phyloP scores from a whole-genome alignment of 2,888 invertebrate species.

The Synanthedon tipuliformis region DNA sequence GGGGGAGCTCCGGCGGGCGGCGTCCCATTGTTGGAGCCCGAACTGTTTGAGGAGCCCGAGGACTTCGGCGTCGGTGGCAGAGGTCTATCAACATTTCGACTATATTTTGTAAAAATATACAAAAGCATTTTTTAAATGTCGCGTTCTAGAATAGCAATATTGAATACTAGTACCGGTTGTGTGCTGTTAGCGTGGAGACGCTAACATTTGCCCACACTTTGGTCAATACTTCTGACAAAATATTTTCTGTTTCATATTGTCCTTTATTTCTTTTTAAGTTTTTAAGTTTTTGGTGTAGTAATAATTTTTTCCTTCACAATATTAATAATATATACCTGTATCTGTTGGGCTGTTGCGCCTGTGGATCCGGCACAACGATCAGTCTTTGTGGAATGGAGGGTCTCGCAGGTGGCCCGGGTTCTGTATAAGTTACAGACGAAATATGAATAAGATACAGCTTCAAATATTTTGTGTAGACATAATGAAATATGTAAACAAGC shows the following conservation, averaged over 20 bases:
- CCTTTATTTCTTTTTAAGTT: background rate
- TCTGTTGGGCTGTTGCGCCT: constrained; percentile 77
- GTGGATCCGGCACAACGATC: constrained; percentile 92
- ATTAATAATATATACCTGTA: constrained; percentile 49
- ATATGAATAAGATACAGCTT: constrained; percentile 19
- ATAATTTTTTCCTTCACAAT: background rate
- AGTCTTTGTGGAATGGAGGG: constrained; percentile 92
- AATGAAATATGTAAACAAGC: too few relatives aligned
- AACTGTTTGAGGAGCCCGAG: constrained; percentile 71
- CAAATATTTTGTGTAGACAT: background rate
- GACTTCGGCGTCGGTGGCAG: constrained; percentile 86
- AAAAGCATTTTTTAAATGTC: too few relatives aligned
- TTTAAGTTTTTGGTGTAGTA: too few relatives aligned
- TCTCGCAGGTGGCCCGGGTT: constrained; percentile 88
- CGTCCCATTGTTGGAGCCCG: constrained; percentile 67
- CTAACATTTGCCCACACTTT: too few relatives aligned
- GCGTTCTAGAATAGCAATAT: too few relatives aligned
- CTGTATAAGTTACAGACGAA: constrained; percentile 38
- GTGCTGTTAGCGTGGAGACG: too few relatives aligned
- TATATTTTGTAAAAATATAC: too few relatives aligned
- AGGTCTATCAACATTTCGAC: constrained; percentile 63
- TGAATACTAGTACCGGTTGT: too few relatives aligned
- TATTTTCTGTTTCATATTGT: too few relatives aligned
- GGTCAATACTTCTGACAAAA: too few relatives aligned
- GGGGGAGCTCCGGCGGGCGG: constrained; percentile 71